Base-by-base conservation (phyloP, 2,888 invertebrate species). In the Hirtodrosophila duncani region DNA sequence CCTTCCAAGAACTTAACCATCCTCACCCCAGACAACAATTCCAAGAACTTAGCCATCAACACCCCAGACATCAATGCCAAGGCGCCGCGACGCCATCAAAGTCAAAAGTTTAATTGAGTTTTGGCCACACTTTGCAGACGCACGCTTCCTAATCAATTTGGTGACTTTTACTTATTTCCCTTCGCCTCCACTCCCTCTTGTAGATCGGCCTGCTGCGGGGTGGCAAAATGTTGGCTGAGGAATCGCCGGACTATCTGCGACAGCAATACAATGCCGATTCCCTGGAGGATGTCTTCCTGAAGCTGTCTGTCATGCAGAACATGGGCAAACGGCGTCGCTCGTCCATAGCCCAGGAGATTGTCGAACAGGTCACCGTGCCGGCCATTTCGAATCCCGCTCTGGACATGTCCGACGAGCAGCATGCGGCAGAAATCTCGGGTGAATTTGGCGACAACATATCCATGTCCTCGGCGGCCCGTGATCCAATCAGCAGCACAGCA, bases 361-460 rank as follows among this genome's bases (percentile, higher is more conserved):
- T 92, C 4, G 92, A 92, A 59, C 89, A 89, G 62, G 91, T 92
- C 17, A 89, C 89, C 29, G 88, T 92, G 16, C 92, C 92, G 2
- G 88, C 89, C 3, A 90, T 91, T 56, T 89, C 91, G 86, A 91
- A 92, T 74, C 91, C 91, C 20, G 89, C 91, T 0, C 86, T 92
- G 46, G 92, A 92, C 67, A 87, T 91, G 31, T 91, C 92, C 72
- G 91, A 91, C 58, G 90, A 91, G 27, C 92, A 92, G 82, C 81
- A 74, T 49, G 88, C 90, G 0, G 90, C 91, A 0, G 94, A 95
- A 85, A 94, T 95, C 67, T 94, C 94, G 10, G 95, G 95, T 2
- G 95, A 95, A 84, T 95, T 94, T 61, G 95, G 95, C 30, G 95
- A 95, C 84, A 94, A 94, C 75, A 91, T 94, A 2, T 94, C 94